Evolutionary conservation across 1,140 invertebrate genomes (phyloP), one percentile per base, ranked within the genome.

Genomic region (Cepaea nemoralis): DNA sequence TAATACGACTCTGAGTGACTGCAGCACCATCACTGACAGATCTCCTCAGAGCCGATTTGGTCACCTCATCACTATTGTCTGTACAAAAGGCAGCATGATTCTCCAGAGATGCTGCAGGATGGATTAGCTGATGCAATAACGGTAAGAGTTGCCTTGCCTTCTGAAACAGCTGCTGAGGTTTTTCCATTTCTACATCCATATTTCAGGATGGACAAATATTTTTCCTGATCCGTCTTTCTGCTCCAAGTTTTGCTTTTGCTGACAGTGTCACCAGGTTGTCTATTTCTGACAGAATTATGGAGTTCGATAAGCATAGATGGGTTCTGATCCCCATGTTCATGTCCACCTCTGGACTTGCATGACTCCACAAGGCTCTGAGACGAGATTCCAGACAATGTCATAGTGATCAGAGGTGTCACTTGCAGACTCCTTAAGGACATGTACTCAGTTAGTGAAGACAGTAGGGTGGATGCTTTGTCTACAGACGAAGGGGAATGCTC

Each of bases 361-460:
- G 75, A 74, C n/a, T 77, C 37, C 8, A 24, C 27, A 33, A 45
- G 45, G 77, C 48, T 83, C 8, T 45, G 33, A 19, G 77, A 59
- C 5, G 76, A 27, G 45, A 82, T 81, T 74, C 75, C 79, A 55
- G 84, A 82, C 14, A 85, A 70, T 14, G 84, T 83, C 33, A 88
- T 82, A 40, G 85, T 81, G 6, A 83, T 27, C 19, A 88, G 73
- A 14, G 86, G 86, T 8, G 86, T 89, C 22, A 80, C 79, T 33
- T 85, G 81, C 12, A 89, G 76, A 55, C 85, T 83, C 22, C 88
- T 83, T 31, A 87, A 70, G 12, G 84, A 74, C 39, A 90, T 83
- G 67, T 87, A 88, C 27, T 88, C 88, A 59, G 69, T 80, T 16
- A 89, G 59, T 40, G 88, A 87, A 33, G 83, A 82, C 8, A 88